phyloP scores from a whole-genome alignment of 2,888 invertebrate genomes.

The Chelonus formosanus region DNA sequence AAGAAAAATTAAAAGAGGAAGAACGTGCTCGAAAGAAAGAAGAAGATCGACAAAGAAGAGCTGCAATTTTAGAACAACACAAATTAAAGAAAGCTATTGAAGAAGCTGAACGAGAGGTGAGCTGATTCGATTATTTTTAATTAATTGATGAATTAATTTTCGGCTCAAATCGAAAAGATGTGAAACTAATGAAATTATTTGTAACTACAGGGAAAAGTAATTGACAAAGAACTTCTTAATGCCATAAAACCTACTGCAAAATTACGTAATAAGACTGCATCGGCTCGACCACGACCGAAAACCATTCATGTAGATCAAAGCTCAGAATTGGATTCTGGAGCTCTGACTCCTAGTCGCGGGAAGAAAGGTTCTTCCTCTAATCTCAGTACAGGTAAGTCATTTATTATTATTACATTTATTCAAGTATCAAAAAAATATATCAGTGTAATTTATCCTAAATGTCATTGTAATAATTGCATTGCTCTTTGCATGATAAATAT shows the following conservation, averaged over 20 bases:
- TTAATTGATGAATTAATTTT: no score
- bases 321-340: slow-evolving; percentile 78
- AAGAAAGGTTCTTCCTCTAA: slow-evolving; percentile 86
- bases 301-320: slow-evolving; percentile 90
- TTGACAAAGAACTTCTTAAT: slow-evolving; percentile 76
- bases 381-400: slow-evolving; percentile 75
- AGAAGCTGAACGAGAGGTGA: slow-evolving; percentile 86
- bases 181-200: no score
- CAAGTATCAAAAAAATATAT: slow-evolving; percentile 21
- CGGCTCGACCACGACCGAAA: slow-evolving; percentile 81
- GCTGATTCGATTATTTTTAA: slow-evolving; percentile 31
- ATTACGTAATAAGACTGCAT: slow-evolving; percentile 72
- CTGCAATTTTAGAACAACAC: slow-evolving; percentile 90
- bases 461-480: slow-evolving; percentile 49
- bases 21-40: slow-evolving; percentile 77
- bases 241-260: slow-evolving; percentile 72
- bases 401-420: slow-evolving; percentile 37
- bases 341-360: slow-evolving; percentile 75
- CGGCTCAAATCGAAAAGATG: no score
- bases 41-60: slow-evolving; percentile 87
- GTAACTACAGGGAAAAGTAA: slow-evolving; percentile 75
- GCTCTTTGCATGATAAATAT: slow-evolving; percentile 51
- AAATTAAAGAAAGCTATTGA: slow-evolving; percentile 92
- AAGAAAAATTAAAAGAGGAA: slow-evolving; percentile 80
- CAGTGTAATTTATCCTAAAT: slow-evolving; percentile 8